Evolutionary conservation across 2,797 vertebrate species (phyloP).

Genomic region (Trichosurus vulpecula): DNA sequence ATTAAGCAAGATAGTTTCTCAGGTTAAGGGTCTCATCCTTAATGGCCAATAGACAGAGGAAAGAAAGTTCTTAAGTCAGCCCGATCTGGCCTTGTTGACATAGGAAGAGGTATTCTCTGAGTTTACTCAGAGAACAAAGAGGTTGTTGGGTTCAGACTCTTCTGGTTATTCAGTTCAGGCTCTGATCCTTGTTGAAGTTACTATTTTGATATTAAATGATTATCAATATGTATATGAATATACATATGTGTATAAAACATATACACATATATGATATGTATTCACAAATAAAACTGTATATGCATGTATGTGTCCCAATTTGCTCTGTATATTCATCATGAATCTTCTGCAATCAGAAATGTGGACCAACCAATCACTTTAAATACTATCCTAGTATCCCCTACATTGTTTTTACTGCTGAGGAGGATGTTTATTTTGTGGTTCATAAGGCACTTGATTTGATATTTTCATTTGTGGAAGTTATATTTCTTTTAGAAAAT

Average conservation of each 20-base stretch:
- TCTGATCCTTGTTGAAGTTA: no score
- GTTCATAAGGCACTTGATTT: not conserved
- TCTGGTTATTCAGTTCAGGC: no score
- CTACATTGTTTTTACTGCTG: not conserved
- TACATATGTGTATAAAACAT: not conserved
- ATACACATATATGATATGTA: not conserved
- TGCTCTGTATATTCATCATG: not conserved
- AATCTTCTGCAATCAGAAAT: not conserved
- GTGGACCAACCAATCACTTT: not conserved
- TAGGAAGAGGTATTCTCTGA: no score
- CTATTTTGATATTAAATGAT: no score
- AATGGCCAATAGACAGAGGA: no score
- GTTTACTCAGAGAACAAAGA: no score
- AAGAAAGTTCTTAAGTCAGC: no score
- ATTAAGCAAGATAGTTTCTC: no score
- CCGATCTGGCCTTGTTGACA: no score
- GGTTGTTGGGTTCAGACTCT: no score
- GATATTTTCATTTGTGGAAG: not conserved
- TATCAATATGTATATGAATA: not conserved
- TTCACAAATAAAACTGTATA: no score
- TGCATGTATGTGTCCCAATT: not conserved
- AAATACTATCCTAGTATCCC: not conserved
- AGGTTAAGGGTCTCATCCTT: no score
- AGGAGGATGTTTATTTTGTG: not conserved
- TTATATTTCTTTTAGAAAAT: not conserved